A percentile compares a stretch with the other conserved stretches of the same genome.
Evolutionary conservation across 2,888 invertebrate species (phyloP).

Genomic region (Aspidapion aeneum): DNA sequence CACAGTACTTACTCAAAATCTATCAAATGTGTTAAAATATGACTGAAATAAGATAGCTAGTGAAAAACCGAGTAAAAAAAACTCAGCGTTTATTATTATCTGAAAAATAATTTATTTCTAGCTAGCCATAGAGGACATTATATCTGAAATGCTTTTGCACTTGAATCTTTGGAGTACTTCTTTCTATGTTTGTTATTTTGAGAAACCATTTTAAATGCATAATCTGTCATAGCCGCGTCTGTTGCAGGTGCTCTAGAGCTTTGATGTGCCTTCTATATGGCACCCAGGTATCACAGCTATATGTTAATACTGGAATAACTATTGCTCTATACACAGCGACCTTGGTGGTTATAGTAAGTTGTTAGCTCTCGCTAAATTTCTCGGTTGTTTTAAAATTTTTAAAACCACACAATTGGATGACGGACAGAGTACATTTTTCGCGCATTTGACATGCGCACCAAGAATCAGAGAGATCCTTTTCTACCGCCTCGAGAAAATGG

Average conservation of each 20-base stretch:
- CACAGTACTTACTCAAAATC: no score
- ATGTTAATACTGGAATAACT: background rate
- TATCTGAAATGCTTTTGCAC: slow-evolving; percentile 5
- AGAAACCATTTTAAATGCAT: slow-evolving; percentile 9
- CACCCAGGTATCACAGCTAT: background rate
- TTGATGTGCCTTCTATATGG: background rate
- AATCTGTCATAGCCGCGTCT: background rate
- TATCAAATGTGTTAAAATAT: no score
- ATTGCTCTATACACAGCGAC: slow-evolving; percentile 6
- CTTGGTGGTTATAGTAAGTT: slow-evolving; percentile 1
- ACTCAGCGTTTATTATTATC: no score
- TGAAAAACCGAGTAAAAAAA: no score
- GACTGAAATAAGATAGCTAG: no score
- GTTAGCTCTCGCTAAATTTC: background rate
- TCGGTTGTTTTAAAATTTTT: background rate
- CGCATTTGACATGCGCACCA: slow-evolving; percentile 3
- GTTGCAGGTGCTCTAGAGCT: slow-evolving; percentile 2
- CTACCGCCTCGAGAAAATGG: no score
- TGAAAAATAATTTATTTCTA: no score
- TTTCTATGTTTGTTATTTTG: background rate
- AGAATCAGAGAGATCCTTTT: slow-evolving; percentile 8
- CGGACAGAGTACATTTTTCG: no score
- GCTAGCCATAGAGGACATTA: slow-evolving; percentile 1
- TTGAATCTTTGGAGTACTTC: slow-evolving; percentile 2
- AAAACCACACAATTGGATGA: background rate